Base-by-base conservation (phyloP, 2,113 vertebrate species). In the Ailuropoda melanoleuca region DNA sequence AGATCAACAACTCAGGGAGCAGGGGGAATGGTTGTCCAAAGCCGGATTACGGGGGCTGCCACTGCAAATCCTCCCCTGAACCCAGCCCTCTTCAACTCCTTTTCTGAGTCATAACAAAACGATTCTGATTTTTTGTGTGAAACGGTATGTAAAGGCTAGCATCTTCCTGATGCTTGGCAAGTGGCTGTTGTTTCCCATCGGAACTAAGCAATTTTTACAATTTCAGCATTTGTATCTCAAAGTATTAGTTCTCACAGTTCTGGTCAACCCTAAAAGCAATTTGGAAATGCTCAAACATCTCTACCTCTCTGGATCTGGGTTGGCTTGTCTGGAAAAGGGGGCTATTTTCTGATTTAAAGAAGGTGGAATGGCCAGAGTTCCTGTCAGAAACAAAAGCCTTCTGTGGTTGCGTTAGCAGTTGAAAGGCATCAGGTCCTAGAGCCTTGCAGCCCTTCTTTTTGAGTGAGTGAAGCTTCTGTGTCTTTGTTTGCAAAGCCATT, bases 1-100 rank as follows among this genome's bases (percentile, higher is more conserved):
- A 72, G 29, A 88, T 50, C 31, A 46, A 2, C 31, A 8, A 0
- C 19, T 24, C 0, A 4, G 0, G 14, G 24, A 31, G 5, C 39
- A 7, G 34, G 48, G 18, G 68, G 39, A 93, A 60, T 21, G 34
- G n/a, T 9, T 46, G 26, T 53, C 48, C 70, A 46, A 43, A 87
- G 50, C 50, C 23, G 3, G 68, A 9, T 90, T 62, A 43, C 2
- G 37, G 82, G 43, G 13, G 39, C 11, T 11, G 11, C 19, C 2
- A 29, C 43, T 58, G 68, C 66, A 93, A 96, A 96, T 53, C 21
- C 24, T 7, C 18, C 26, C 0, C 48, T 1, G 15, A 84, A 56
- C 21, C 1, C 1, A 34, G 13, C 1, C 26, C 72, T 83, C 66
- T 24, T 17, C 1, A 24, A 19, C 39, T 56, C 83, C 74, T 94